Conservation (phyloP, 2,797 vertebrate species). For the Hydrocynus forskahlii region DNA sequence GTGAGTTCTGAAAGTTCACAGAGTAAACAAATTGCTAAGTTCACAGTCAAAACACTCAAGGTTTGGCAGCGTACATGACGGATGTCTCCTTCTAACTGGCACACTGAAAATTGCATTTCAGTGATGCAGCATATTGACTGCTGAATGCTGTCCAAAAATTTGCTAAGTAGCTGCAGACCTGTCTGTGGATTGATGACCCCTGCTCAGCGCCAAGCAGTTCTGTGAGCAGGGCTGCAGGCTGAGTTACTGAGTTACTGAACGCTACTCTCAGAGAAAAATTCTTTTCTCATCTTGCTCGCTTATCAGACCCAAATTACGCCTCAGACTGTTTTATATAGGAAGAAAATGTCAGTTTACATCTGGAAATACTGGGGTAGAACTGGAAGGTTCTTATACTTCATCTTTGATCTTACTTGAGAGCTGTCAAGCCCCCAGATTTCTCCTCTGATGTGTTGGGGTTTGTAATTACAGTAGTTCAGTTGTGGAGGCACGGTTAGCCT, state of each 20-base stretch:
- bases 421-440: constrained; percentile 20
- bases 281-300: neutral
- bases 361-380: neutral
- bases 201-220: constrained; percentile 6
- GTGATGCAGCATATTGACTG: constrained; percentile 34
- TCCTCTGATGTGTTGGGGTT: neutral
- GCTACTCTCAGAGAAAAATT: neutral
- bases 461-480: constrained; percentile 23
- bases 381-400: neutral
- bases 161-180: constrained; percentile 21
- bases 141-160: constrained; percentile 15
- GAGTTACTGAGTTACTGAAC: constrained; percentile 16
- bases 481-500: constrained; percentile 7
- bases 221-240: neutral
- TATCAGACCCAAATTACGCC: neutral
- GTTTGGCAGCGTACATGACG: neutral
- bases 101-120: constrained; percentile 9
- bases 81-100: neutral
- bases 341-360: neutral
- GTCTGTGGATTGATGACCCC: constrained; percentile 30
- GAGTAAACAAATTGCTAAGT: neutral
- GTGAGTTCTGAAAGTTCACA: too few relatives aligned
- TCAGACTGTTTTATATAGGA: constrained; percentile 2
- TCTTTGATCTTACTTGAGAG: neutral
- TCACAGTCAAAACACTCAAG: neutral